phyloP scores from a whole-genome alignment of 2,797 vertebrate species.

The Manis crassicaudata region DNA sequence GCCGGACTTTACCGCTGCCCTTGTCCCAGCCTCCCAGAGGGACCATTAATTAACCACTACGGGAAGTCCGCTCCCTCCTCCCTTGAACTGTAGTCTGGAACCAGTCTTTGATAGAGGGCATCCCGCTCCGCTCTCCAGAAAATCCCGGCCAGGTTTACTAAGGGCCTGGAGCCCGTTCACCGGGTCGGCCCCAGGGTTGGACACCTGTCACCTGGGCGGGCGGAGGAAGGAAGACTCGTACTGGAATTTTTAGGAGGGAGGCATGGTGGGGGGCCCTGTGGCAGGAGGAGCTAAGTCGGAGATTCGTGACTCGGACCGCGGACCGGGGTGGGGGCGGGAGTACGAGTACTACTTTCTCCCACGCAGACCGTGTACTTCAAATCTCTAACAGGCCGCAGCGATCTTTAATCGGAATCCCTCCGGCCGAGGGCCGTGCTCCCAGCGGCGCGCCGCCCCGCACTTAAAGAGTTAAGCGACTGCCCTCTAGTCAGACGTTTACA shows the following conservation, averaged over 20 bases:
- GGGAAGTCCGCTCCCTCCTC: constrained; percentile 45
- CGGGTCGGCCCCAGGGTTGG: not conserved
- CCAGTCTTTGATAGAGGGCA: not conserved
- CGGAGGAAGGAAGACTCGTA: constrained; percentile 50
- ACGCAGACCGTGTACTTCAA: not conserved
- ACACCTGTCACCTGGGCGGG: constrained; percentile 78
- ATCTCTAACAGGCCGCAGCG: not conserved
- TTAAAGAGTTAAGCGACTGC: constrained; percentile 67
- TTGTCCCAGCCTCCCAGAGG: constrained; percentile 39
- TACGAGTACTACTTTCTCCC: not conserved
- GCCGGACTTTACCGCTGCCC: constrained; percentile 65
- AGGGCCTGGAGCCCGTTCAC: not conserved
- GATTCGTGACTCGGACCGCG: not conserved
- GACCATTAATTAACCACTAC: constrained; percentile 65
- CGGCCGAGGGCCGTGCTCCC: not conserved
- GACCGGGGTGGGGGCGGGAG: too few relatives aligned
- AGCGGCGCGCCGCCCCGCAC: not conserved
- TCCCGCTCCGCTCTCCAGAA: not conserved
- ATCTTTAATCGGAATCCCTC: not conserved
- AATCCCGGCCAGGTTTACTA: constrained; percentile 54
- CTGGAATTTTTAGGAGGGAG: constrained; percentile 46
- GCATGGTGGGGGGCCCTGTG: not conserved
- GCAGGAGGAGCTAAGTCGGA: not conserved
- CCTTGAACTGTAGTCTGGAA: not conserved
- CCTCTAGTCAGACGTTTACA: constrained; percentile 78